These are phyloP conservation scores for Protosalanx chinensis DNA, from an alignment of 2,797 vertebrate genomes.

Conservation along the genomic window DNA sequence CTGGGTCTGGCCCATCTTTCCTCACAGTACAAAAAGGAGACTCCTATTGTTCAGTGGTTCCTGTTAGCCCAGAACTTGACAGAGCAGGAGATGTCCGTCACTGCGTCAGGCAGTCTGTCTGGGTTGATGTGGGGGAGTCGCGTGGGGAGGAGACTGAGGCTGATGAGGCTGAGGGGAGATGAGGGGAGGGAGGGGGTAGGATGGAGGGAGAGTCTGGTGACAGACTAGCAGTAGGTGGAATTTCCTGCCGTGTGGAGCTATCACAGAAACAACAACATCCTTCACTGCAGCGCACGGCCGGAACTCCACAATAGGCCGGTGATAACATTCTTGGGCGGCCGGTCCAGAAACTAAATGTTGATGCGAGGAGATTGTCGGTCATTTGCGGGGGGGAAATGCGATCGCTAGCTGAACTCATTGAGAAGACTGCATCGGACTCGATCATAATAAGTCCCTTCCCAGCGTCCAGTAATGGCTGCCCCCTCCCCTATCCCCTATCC, in stretches of 20 bases:
- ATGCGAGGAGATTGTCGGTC: conserved; percentile 52
- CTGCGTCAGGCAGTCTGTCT: background rate
- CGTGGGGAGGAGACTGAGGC: no score
- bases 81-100: conserved; percentile 9
- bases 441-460: conserved; percentile 11
- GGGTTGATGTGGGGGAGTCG: no score
- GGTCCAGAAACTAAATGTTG: conserved; percentile 51
- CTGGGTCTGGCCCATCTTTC: no score
- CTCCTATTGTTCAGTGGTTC: conserved; percentile 9
- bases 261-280: conserved; percentile 70
- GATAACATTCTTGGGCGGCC: conserved; percentile 66
- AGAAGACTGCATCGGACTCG: conserved; percentile 6
- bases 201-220: conserved; percentile 19
- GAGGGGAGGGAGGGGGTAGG: background rate
- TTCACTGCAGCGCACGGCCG: conserved; percentile 56
- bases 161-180: no score
- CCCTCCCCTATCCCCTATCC: no score
- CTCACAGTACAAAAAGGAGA: background rate
- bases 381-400: conserved; percentile 32
- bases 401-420: conserved; percentile 30
- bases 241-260: conserved; percentile 76
- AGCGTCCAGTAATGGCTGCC: conserved; percentile 9
- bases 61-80: conserved; percentile 30
- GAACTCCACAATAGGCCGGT: conserved; percentile 60
- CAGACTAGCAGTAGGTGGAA: conserved; percentile 63